Percentiles rank a stretch among this genome's conserved stretches.
These are phyloP conservation scores for Origma solitaria DNA, from an alignment of 2,113 vertebrate species.

Conservation along the genomic window DNA sequence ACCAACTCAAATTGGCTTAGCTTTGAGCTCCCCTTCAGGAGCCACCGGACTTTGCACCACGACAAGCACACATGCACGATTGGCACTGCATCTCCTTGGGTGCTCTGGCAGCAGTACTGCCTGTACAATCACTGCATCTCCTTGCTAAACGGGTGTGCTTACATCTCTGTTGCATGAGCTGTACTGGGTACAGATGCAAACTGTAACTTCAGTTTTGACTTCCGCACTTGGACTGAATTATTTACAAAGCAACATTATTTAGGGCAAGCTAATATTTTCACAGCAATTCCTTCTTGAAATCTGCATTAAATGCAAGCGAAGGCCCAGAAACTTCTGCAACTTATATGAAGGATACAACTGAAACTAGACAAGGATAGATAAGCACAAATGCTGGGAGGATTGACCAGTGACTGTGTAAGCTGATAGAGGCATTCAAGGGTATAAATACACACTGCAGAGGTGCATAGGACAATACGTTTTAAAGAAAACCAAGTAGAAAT, in stretches of 20 bases:
- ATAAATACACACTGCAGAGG: background rate
- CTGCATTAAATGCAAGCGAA: background rate
- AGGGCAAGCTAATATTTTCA: background rate
- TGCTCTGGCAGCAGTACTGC: background rate
- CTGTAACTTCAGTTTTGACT: background rate
- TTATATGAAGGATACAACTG: background rate
- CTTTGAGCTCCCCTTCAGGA: slow-evolving; percentile 22
- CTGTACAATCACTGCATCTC: background rate
- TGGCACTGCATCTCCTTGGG: background rate
- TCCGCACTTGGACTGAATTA: background rate
- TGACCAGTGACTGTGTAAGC: background rate
- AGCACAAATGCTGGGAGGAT: background rate
- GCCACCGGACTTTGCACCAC: background rate
- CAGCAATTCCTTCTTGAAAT: background rate
- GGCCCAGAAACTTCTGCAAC: background rate
- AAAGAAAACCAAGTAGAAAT: background rate
- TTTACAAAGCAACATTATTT: background rate
- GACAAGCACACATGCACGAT: background rate
- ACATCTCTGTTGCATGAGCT: background rate
- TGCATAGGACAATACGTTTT: background rate
- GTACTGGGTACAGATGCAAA: background rate
- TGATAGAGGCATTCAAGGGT: background rate
- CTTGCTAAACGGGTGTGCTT: background rate
- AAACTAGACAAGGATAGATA: background rate
- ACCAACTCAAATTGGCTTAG: background rate